Evolutionary conservation across 2,113 vertebrate species (phyloP), one percentile per base, ranked within the genome.

Genomic region (Cricetomys ansorgei): DNA sequence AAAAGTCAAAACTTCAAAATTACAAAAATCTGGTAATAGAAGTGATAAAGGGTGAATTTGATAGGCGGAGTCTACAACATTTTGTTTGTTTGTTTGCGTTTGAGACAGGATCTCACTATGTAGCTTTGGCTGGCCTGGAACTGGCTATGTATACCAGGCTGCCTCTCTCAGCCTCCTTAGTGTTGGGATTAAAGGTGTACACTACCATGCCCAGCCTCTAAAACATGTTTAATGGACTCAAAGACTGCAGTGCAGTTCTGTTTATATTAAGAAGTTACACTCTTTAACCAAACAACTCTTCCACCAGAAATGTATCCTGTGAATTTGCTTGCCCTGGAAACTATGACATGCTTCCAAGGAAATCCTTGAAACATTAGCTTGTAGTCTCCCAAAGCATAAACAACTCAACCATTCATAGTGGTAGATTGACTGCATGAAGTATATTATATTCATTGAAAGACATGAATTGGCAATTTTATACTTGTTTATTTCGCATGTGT

Each of bases 231-330:
- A 83, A 23, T 83, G 55, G 43, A 2, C 25, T 84, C 59, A 64
- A 64, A 64, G 4, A 37, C 65, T 89, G n/a, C 21, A 81, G 15
- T 67, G 40, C 9, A 91, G 10, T 83, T 91, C 25, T 83, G 7
- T 75, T 65, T 94, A 91, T 90, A 88, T 43, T 88, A 27, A 53
- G 67, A 84, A 79, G 19, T 21, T 92, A 65, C 40, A 89, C 19
- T 12, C 64, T 96, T 77, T 94, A 50, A 92, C 23, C 3, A 65
- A 94, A 40, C 17, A 96, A 85, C 2, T 92, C 70, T 15, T 67
- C 25, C 31, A 67, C 27, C 45, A 93, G 83, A 91, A 83, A 92
- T 92, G 4, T 96, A 84, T 79, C 69, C 53, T 53, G 11, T 76
- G 29, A 89, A 67, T 84, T 65, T 64, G 16, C 59, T 96, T 87